Evolutionary conservation across 2,888 invertebrate genomes (phyloP).

Genomic region (Tetrapedia diversipes): DNA sequence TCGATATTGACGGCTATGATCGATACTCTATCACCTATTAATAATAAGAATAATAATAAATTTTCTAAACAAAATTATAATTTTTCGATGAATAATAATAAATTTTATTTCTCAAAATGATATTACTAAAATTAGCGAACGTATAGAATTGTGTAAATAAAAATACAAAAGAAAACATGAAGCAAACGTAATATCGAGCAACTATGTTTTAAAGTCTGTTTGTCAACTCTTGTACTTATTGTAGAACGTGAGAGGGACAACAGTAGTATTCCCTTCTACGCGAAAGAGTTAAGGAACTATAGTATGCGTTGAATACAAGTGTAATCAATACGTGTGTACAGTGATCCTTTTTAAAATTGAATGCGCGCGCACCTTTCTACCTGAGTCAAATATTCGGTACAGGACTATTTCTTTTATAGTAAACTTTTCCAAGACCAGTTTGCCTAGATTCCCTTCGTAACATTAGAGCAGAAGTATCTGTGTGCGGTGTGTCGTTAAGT

Average conservation of each 20-base stretch:
- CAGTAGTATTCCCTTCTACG: no score
- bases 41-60: no score
- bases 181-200: background rate
- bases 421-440: background rate
- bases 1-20: no score
- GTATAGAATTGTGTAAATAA: no score
- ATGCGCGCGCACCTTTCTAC: slow-evolving; percentile 24
- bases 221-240: background rate
- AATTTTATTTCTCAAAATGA: no score
- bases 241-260: background rate
- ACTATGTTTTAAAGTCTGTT: background rate
- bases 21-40: no score
- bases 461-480: no score
- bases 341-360: slow-evolving; percentile 6
- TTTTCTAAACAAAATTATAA: no score
- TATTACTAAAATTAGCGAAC: no score
- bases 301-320: background rate
- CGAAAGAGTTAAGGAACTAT: background rate
- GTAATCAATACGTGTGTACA: background rate
- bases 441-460: background rate
- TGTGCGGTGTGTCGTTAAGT: no score
- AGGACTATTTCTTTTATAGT: background rate
- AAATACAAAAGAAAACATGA: background rate
- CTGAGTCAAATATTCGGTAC: slow-evolving; percentile 2
- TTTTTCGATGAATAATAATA: no score